phyloP scores from a whole-genome alignment of 2,797 vertebrate species.

The Notolepis coatsorum region DNA sequence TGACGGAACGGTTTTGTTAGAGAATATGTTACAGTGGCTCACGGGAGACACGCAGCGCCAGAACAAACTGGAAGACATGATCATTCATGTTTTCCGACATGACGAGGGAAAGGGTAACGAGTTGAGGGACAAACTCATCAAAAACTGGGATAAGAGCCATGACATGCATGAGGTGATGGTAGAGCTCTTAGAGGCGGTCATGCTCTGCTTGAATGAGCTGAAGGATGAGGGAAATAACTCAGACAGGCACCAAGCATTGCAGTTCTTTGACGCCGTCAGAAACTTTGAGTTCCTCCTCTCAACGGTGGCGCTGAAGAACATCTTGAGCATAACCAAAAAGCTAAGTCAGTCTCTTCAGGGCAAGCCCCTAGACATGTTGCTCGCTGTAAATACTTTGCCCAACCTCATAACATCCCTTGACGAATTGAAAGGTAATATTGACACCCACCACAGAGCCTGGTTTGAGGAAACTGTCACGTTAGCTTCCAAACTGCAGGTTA shows the following conservation, averaged over 20 bases:
- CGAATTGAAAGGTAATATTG: conserved; percentile 68
- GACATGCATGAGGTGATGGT: conserved; percentile 79
- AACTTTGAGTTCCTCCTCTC: conserved; percentile 84
- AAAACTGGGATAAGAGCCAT: conserved; percentile 82
- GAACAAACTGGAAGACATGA: conserved; percentile 76
- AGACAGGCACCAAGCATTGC: conserved; percentile 64
- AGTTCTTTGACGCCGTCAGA: conserved; percentile 67
- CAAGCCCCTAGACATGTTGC: conserved; percentile 80
- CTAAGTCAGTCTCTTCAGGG: conserved; percentile 80
- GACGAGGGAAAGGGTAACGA: conserved; percentile 78
- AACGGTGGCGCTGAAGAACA: conserved; percentile 78
- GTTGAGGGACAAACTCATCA: conserved; percentile 76
- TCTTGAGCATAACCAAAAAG: conserved; percentile 70
- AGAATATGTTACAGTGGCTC: conserved; percentile 78
- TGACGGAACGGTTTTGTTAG: conserved; percentile 60
- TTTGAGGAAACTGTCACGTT: conserved; percentile 78
- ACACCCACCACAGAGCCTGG: conserved; percentile 78
- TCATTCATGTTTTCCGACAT: conserved; percentile 68
- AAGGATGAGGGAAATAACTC: conserved; percentile 56
- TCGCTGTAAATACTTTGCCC: conserved; percentile 71
- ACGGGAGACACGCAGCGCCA: conserved; percentile 73
- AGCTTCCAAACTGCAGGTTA: conserved; percentile 73
- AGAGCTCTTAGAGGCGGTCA: conserved; percentile 73
- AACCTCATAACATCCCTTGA: conserved; percentile 68
- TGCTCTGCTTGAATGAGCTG: conserved; percentile 77